phyloP scores from a whole-genome alignment of 2,113 vertebrate species.

The Hypanus sabinus region DNA sequence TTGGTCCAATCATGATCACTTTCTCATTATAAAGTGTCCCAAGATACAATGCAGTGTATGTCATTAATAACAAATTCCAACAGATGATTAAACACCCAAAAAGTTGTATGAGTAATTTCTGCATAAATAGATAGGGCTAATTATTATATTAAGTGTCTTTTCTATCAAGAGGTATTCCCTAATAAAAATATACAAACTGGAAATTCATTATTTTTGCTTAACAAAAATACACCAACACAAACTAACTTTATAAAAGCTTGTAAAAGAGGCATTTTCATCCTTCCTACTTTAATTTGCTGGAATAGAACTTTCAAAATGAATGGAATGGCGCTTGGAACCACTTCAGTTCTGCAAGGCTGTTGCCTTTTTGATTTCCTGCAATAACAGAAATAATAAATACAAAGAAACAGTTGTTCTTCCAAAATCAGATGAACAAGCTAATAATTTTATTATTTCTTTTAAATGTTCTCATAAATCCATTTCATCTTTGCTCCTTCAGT shows the following conservation, averaged over 20 bases:
- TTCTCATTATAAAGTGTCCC: background rate
- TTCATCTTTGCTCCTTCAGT: background rate
- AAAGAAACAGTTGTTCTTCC: background rate
- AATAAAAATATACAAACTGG: background rate
- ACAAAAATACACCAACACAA: background rate
- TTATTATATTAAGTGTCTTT: background rate
- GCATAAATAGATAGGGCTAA: background rate
- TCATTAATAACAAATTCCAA: background rate
- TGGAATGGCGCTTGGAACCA: background rate
- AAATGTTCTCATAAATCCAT: background rate
- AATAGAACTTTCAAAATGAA: background rate
- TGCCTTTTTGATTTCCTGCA: slow-evolving; percentile 22
- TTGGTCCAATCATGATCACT: background rate
- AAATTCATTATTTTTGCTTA: background rate
- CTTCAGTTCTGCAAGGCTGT: background rate
- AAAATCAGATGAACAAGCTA: background rate
- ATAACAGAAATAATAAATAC: background rate
- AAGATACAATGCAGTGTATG: background rate
- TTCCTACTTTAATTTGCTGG: background rate
- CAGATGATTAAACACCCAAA: too few species aligned
- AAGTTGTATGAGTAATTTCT: background rate
- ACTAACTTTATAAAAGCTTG: background rate
- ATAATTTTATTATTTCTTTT: background rate
- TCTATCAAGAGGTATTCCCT: background rate
- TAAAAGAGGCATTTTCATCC: background rate